Base-by-base conservation (phyloP, 2,888 invertebrate species). In the Corbicula japonica region DNA sequence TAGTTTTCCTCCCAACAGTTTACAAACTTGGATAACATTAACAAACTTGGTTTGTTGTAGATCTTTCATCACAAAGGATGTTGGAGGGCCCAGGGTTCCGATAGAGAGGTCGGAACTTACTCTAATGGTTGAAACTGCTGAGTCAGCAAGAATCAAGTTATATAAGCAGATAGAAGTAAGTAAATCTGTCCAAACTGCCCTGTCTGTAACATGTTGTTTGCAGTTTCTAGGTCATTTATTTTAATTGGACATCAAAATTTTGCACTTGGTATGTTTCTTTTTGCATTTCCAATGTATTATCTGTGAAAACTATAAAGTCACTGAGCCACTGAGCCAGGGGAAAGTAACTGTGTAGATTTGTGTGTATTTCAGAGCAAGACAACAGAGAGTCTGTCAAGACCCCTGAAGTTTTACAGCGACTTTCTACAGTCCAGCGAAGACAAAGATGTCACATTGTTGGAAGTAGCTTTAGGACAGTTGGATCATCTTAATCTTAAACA, bases 401-500 rank as follows among this genome's bases (percentile, higher is more conserved):
- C 90, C 6, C 69, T 90, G 28, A 76, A 88, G 81, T 87, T 91
- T 75, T 84, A 88, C 76, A 90, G 88, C 74, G 82, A 86, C 12
- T 92, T 91, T 78, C 65, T 92, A 18, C 87, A 88, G 32, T 86
- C 85, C 12, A 71, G 71, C 18, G 65, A 56, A 12, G 72, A 86
- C 30, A 80, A 87, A 73, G 83, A 88, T 26, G 80, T 88, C 35
- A 90, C 90, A 44, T 58, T 92, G 50, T 75, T 91, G 69, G 92
- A 93, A 73, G 85, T 91, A 21, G 91, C 90, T 26, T 85, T 88
- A 32, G 91, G 92, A 18, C 84, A 84, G 48, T 60, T 90, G 21
- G 89, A 92, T 23, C 91, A 91, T 74, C 72, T 93, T 23, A 93
- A 92, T 70, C 80, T 93, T 1, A 91, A 91, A 85, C 90, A 91